Conservation (phyloP, 2,888 invertebrate genomes). For the Acholoe squamosa region DNA sequence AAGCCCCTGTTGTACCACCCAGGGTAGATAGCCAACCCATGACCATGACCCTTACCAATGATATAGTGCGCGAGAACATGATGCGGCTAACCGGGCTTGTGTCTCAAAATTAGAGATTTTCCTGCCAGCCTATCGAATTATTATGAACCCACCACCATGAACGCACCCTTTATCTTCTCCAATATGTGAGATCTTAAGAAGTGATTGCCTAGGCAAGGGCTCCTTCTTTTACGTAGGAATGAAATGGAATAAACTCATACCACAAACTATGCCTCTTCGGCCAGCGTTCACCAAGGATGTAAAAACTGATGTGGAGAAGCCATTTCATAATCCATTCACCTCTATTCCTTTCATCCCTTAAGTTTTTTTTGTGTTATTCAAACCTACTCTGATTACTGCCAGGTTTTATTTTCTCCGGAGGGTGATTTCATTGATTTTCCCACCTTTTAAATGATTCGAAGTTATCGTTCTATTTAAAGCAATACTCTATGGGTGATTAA, state of each 20-base stretch:
- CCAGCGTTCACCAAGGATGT: too few species aligned
- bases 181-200: too few species aligned
- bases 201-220: too few species aligned
- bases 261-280: too few species aligned
- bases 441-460: not conserved
- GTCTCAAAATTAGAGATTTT: not conserved
- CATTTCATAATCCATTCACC: too few species aligned
- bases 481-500: not conserved
- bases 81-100: conserved; percentile 45
- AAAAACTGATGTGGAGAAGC: too few species aligned
- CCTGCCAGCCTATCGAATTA: not conserved
- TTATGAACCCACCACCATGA: too few species aligned
- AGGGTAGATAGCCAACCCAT: conserved; percentile 26
- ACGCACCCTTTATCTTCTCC: too few species aligned
- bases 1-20: conserved; percentile 28
- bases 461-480: not conserved
- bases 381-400: conserved; percentile 26
- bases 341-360: too few species aligned
- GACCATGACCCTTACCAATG: conserved; percentile 26
- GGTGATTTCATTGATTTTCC: not conserved
- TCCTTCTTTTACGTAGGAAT: too few species aligned
- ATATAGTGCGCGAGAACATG: conserved; percentile 33
- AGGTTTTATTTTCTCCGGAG: not conserved
- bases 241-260: too few species aligned
- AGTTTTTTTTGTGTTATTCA: not conserved